Base-by-base conservation (phyloP, 1,140 invertebrate species). In the Diabrotica virgifera region DNA sequence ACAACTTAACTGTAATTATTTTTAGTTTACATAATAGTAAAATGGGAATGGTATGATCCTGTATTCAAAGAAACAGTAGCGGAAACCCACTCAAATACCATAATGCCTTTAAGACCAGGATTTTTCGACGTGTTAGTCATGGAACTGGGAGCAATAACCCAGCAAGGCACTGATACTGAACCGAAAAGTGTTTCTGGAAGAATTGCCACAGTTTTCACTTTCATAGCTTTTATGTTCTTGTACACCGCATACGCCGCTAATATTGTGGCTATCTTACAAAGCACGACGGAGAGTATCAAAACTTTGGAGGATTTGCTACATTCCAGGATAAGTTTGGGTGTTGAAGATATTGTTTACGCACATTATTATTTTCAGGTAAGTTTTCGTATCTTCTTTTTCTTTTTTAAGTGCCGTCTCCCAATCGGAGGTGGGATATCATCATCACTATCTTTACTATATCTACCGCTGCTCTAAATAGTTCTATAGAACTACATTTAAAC, bases 251-350 rank as follows among this genome's bases (percentile, higher is more conserved):
- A 77, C 69, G 76, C 75, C 7, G 78, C 76, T 2, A 71, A 72
- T 68, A 79, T 79, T 51, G 82, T 84, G 1, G 76, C 79, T 7
- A 63, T 84, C 24, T 69, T 84, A 4, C 82, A 83, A 64, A 79
- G 81, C 0, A 80, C 80, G 5, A 77, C 79, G 0, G 70, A 77
- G 5, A 80, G 77, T 12, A 82, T 84, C 6, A 76, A 76, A 36
- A 80, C 76, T 10, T 7, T 80, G 0, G 38, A 74, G 5, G 79
- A 82, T 61, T 71, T 84, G 5, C 71, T 80, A 5, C 60, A 78
- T 36, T 86, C 86, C 7, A 82, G 84, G 24, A 77, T 88, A 5
- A 82, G 82, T 66, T 76, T 88, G 36, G 86, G 82, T 0, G 84
- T 82, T 0, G 82, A 86, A 64, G 68, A 83, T 80, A 50, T 81